Conservation (phyloP, 2,113 vertebrate species). For the western clawed frog (Xenopus tropicalis) region UCB_Xtro_10.0 CM004449.2:15497001-15497500, state of each 20-base stretch:
- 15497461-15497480: no score
- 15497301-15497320: constrained; percentile 9
- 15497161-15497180: background rate
- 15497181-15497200: constrained; percentile 4
- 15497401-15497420: no score
- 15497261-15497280: background rate
- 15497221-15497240: background rate
- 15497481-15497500: no score
- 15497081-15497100: background rate
- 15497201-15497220: background rate
- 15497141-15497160: constrained; percentile 1
- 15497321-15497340: no score
- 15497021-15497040: constrained; percentile 5
- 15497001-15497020: background rate
- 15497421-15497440: no score
- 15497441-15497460: no score
- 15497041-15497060: background rate
- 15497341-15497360: no score
- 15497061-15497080: constrained; percentile 5
- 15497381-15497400: no score
- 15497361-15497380: no score
- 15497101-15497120: background rate
- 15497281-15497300: background rate
- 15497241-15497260: background rate
- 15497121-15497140: constrained; percentile 8